These are phyloP conservation scores for Bilobella aurantiaca DNA, from an alignment of 1,140 invertebrate genomes.

Conservation along the genomic window DNA sequence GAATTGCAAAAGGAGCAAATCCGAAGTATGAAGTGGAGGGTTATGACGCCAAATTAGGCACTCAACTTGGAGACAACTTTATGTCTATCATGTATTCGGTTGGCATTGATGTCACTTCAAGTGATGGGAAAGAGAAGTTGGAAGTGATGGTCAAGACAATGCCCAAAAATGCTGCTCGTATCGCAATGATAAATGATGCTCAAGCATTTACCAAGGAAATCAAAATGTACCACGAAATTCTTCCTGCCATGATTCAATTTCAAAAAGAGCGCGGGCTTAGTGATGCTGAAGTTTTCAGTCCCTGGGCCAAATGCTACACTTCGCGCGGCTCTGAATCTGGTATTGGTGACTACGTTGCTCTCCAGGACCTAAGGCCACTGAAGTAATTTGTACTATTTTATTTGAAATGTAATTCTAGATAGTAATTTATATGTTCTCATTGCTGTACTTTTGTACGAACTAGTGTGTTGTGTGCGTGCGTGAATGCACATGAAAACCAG, in stretches of 20 bases:
- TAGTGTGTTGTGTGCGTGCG: too few relatives aligned
- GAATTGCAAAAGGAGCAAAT: too few relatives aligned
- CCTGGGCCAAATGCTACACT: constrained; percentile 5
- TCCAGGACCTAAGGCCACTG: constrained; percentile 10
- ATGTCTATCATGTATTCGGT: constrained; percentile 41
- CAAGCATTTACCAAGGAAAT: constrained; percentile 12
- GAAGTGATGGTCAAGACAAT: constrained; percentile 17
- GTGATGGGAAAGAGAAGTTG: background rate
- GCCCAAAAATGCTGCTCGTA: constrained; percentile 11
- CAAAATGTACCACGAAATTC: constrained; percentile 9
- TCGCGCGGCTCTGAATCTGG: background rate
- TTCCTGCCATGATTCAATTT: constrained; percentile 7
- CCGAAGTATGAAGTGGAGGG: too few relatives aligned
- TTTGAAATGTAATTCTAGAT: too few relatives aligned
- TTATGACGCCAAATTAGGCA: too few relatives aligned
- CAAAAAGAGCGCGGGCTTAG: background rate
- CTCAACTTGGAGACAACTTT: constrained; percentile 46
- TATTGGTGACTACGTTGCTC: constrained; percentile 10
- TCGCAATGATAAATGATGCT: constrained; percentile 5
- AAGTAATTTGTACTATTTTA: too few relatives aligned
- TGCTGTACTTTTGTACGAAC: too few relatives aligned
- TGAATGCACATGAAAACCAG: too few relatives aligned
- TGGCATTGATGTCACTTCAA: constrained; percentile 14
- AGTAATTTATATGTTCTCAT: too few relatives aligned
- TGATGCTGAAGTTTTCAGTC: background rate